These are phyloP conservation scores for Siniperca undulata DNA, from an alignment of 2,797 vertebrate species.

Conservation along the genomic window DNA sequence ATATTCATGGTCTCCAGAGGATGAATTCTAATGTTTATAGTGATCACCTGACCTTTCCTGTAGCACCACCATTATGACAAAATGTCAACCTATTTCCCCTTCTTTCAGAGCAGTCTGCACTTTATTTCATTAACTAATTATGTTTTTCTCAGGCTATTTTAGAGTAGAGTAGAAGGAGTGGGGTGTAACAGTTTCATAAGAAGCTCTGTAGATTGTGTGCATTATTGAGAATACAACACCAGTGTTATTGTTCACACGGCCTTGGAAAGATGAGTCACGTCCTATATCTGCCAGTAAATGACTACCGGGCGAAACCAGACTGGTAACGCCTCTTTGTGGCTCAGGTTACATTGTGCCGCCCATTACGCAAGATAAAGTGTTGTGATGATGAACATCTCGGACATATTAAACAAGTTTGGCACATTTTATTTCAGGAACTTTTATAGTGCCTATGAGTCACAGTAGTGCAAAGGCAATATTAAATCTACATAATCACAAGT, in stretches of 20 bases:
- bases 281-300: slow-evolving; percentile 63
- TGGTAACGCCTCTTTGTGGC: slow-evolving; percentile 35
- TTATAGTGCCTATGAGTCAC: background rate
- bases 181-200: slow-evolving; percentile 22
- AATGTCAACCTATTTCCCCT: slow-evolving; percentile 9
- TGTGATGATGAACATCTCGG: background rate
- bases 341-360: slow-evolving; percentile 49
- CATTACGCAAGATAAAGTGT: slow-evolving; percentile 26
- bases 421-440: background rate
- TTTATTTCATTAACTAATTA: slow-evolving; percentile 12
- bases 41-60: slow-evolving; percentile 37
- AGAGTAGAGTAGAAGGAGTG: background rate
- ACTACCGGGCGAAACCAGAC: slow-evolving; percentile 26
- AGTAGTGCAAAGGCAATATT: background rate
- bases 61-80: slow-evolving; percentile 8
- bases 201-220: slow-evolving; percentile 20
- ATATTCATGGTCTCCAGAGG: slow-evolving; percentile 18
- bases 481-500: background rate
- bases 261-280: slow-evolving; percentile 66
- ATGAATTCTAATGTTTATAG: slow-evolving; percentile 24
- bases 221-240: slow-evolving; percentile 25
- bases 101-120: background rate
- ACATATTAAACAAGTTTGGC: background rate
- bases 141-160: background rate
- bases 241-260: slow-evolving; percentile 37